Base-by-base conservation (phyloP, 2,888 invertebrate genomes). In the Rhodophaea formosa region DNA sequence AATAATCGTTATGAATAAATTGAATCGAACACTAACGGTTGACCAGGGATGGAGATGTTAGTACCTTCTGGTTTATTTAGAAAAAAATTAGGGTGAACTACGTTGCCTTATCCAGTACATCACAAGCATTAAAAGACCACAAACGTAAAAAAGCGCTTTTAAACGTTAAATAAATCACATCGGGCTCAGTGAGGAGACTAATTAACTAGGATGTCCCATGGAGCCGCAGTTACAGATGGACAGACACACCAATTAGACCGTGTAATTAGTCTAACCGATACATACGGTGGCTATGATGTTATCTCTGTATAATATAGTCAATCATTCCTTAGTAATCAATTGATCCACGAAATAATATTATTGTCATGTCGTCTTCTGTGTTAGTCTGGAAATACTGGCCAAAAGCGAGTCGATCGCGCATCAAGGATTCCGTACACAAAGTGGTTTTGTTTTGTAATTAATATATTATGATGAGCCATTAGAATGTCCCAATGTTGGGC, bases 211-310 rank as follows among this genome's bases (percentile, higher is more conserved):
- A 72, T 77, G 80, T 81, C 79, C 81, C 84, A 75, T 75, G 75
- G 75, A 75, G 82, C 84, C 84, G 79, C 88, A 81, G 88, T 88
- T 84, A 88, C 89, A 89, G 88, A 88, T 84, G 86, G 84, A 82
- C 83, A 82, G 82, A 79, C 86, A 84, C 81, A 81, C 82, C 85
- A 82, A 85, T 84, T 82, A 82, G 82, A 85, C 80, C 87, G 85
- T 88, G 83, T 88, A 88, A 89, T 90, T 89, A 89, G 86, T 85
- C 82, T 77, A 78, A 78, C 81, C 39, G 14, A 55, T 35, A 55
- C 54, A 55, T 55, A 35, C 35, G 35, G 35, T 51, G 16, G 35
- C 51, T 51, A 17, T 51, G 39, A 14, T 12, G 17, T 35, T 51
- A 51, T 51, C 35, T 16, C 32, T 12, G 35, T 10, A n/a, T n/a